Evolutionary conservation across 2,797 vertebrate genomes (phyloP), one percentile per base, ranked within the genome.

Genomic region (Hoplostethus atlanticus): DNA sequence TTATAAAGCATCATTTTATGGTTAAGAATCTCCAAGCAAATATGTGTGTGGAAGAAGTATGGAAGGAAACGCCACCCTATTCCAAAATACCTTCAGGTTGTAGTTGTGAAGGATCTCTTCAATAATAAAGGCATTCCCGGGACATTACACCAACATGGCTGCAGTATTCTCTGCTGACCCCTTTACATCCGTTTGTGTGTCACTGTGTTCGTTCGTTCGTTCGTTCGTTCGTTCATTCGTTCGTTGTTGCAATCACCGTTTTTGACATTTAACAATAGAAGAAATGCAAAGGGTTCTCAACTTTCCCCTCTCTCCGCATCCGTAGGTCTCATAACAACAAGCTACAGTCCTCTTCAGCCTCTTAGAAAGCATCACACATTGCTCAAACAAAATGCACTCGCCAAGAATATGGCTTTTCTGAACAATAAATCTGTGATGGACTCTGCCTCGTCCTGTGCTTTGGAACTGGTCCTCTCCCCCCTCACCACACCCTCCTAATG

Each of bases 281-380:
- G 73, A 65, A 76, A 84, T 83, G 71, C 54, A 81, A 95, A 94
- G 92, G 91, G 88, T 94, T 93, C 94, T 97, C 94, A 96, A 95
- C 93, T 95, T 90, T 95, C 89, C 83, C 93, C 93, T 94, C 81
- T 93, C 87, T 96, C 95, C 95, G 86, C 94, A 95, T 92, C 95
- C 96, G 91, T 97, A 99, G 97, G 97, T 99, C 97, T 95, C 97
- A 99, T 96, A 98, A 97, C 97, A 99, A 99, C 97, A 99, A 97
- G 95, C 97, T 98, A 92, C 97, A 99, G 94, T 96, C 97, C 92
- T 97, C 97, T 90, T 93, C 97, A 93, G 94, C 96, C 95, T 97
- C 96, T 95, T 99, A 98, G 94, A 96, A 93, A 93, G 91, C 95
- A 90, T 90, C 68, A 80, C 83, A 92, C 87, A 83, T 87, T 81